A percentile compares a stretch with the other conserved stretches of the same genome.
These are phyloP conservation scores for Typhlomys cinereus DNA, from an alignment of 2,113 vertebrate genomes.

Conservation along the genomic window DNA sequence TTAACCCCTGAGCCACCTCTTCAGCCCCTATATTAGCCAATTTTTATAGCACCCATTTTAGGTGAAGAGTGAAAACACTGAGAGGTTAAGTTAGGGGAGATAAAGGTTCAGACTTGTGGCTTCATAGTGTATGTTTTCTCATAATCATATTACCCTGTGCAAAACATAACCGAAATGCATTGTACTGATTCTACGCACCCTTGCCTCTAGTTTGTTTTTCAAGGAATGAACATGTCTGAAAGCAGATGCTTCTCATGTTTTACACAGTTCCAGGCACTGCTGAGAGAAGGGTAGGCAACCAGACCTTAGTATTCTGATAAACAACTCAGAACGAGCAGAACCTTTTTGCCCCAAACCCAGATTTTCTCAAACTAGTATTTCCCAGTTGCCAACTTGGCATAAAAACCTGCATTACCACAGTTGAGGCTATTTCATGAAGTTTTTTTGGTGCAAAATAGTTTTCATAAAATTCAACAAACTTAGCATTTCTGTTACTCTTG, in stretches of 20 bases:
- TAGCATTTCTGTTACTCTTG: background rate
- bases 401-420: slow-evolving; percentile 1
- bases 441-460: slow-evolving; percentile 39
- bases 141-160: background rate
- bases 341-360: background rate
- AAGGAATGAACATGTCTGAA: background rate
- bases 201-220: background rate
- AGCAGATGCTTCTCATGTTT: background rate
- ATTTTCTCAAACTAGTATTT: slow-evolving; percentile 29
- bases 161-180: background rate
- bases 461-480: background rate
- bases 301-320: background rate
- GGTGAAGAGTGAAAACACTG: background rate
- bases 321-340: slow-evolving; percentile 30
- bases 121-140: background rate
- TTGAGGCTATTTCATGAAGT: slow-evolving; percentile 6
- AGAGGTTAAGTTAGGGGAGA: background rate
- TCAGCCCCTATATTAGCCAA: background rate
- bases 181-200: background rate
- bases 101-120: background rate
- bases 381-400: background rate
- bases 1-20: too few relatives aligned
- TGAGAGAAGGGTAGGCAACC: background rate
- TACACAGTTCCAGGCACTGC: background rate
- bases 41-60: background rate